Percentiles rank a stretch among this genome's conserved stretches.
Evolutionary conservation across 2,888 invertebrate genomes (phyloP).

Genomic region (Lasioglossum morio): DNA sequence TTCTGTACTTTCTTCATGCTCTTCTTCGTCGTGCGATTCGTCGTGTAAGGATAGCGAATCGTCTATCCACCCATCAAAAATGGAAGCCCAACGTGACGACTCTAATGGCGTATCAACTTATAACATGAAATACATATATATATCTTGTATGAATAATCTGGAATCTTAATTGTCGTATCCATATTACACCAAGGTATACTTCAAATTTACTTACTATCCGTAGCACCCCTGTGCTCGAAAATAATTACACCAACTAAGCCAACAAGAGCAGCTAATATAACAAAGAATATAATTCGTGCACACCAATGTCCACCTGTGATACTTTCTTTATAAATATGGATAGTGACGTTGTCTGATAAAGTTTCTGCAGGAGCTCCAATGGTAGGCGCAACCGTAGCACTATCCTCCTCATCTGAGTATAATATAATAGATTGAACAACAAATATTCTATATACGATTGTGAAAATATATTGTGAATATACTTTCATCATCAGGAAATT

Average conservation of each 20-base stretch:
- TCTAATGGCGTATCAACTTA: conserved; percentile 87
- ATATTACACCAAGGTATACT: conserved; percentile 3
- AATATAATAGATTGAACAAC: conserved; percentile 32
- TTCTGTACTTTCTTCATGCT: conserved; percentile 82
- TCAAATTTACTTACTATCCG: conserved; percentile 88
- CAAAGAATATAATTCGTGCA: conserved; percentile 93
- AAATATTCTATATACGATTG: not conserved
- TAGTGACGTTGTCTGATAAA: conserved; percentile 88
- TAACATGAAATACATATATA: conserved; percentile 38
- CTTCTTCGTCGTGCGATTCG: conserved; percentile 74
- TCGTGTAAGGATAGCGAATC: conserved; percentile 85
- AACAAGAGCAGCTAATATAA: conserved; percentile 89
- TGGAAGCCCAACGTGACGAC: conserved; percentile 90
- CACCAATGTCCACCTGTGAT: conserved; percentile 94
- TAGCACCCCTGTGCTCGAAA: conserved; percentile 91
- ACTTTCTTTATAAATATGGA: conserved; percentile 91
- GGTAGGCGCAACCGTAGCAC: conserved; percentile 78
- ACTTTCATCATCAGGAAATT: not conserved
- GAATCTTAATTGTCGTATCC: not conserved
- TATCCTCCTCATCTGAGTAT: conserved; percentile 80
- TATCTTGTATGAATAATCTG: conserved; percentile 6
- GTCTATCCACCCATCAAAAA: conserved; percentile 93
- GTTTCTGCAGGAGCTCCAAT: conserved; percentile 73
- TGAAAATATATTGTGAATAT: not conserved
- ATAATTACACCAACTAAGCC: conserved; percentile 92